A percentile compares a stretch with the other conserved stretches of the same genome.
Evolutionary conservation across 1,140 invertebrate species (phyloP).

Genomic region (Carcinoscorpius rotundicauda): DNA sequence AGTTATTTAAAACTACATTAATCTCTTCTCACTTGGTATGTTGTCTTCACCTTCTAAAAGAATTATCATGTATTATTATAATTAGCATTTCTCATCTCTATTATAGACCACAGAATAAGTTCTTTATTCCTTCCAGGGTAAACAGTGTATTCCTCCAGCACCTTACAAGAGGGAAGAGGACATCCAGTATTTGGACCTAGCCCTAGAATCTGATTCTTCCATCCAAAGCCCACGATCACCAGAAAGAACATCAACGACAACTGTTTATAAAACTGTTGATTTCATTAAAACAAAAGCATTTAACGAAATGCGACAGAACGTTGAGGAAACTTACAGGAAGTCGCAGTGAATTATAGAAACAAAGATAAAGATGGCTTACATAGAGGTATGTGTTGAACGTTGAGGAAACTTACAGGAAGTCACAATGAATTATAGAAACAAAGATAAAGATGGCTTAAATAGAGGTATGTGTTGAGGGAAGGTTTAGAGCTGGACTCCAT

Average conservation of each 20-base stretch:
- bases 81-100: too few species aligned
- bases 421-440: too few species aligned
- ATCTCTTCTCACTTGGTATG: too few species aligned
- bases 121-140: slow-evolving; percentile 6
- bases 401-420: slow-evolving; percentile 20
- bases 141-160: slow-evolving; percentile 7
- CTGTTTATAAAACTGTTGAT: slow-evolving; percentile 78
- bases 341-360: too few species aligned
- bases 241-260: slow-evolving; percentile 29
- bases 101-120: background rate
- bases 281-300: slow-evolving; percentile 84
- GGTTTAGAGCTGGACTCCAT: too few species aligned
- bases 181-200: slow-evolving; percentile 62
- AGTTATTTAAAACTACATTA: too few species aligned
- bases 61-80: too few species aligned
- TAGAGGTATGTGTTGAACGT: too few species aligned
- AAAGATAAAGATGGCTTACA: too few species aligned
- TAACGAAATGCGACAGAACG: slow-evolving; percentile 66
- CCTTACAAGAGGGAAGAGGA: slow-evolving; percentile 27
- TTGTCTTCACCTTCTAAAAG: too few species aligned
- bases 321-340: slow-evolving; percentile 42
- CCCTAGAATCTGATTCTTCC: slow-evolving; percentile 40
- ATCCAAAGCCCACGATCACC: slow-evolving; percentile 22
- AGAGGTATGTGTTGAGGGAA: too few species aligned
- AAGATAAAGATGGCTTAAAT: too few species aligned